phyloP scores from a whole-genome alignment of 2,888 invertebrate genomes.

The Gastracanthus pulcherrimus region DNA sequence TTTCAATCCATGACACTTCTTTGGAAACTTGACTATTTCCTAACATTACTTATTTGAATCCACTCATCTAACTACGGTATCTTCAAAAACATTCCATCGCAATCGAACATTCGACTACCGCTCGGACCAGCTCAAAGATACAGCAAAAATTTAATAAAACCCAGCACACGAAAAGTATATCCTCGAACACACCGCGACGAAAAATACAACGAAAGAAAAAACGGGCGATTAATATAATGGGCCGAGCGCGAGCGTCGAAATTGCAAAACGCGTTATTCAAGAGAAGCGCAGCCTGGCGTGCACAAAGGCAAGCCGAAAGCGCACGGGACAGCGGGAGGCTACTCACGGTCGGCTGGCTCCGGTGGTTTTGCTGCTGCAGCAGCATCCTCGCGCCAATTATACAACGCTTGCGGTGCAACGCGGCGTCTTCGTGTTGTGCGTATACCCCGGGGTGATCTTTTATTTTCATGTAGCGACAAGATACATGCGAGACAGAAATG shows the following conservation, averaged over 20 bases:
- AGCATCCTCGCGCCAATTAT: conserved; percentile 71
- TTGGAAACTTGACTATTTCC: too few species aligned
- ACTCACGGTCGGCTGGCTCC: conserved; percentile 69
- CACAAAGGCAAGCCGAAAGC: conserved; percentile 68
- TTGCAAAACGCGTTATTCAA: conserved; percentile 60
- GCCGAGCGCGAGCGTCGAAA: conserved; percentile 15
- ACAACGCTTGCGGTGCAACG: conserved; percentile 68
- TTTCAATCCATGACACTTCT: too few species aligned
- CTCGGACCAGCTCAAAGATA: neutral
- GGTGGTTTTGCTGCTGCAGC: conserved; percentile 67
- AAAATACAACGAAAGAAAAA: too few species aligned
- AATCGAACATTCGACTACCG: too few species aligned
- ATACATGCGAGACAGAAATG: too few species aligned
- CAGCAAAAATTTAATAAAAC: neutral
- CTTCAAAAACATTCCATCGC: too few species aligned
- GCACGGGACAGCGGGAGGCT: conserved; percentile 61
- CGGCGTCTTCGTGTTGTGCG: conserved; percentile 21
- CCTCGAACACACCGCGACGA: too few species aligned
- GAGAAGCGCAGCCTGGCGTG: conserved; percentile 61
- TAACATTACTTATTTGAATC: too few species aligned
- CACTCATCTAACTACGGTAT: too few species aligned
- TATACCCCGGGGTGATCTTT: neutral
- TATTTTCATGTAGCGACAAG: neutral
- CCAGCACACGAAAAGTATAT: too few species aligned
- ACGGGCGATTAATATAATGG: neutral